phyloP scores from a whole-genome alignment of 2,888 invertebrate genomes.

The Himalopsyche japonica region DNA sequence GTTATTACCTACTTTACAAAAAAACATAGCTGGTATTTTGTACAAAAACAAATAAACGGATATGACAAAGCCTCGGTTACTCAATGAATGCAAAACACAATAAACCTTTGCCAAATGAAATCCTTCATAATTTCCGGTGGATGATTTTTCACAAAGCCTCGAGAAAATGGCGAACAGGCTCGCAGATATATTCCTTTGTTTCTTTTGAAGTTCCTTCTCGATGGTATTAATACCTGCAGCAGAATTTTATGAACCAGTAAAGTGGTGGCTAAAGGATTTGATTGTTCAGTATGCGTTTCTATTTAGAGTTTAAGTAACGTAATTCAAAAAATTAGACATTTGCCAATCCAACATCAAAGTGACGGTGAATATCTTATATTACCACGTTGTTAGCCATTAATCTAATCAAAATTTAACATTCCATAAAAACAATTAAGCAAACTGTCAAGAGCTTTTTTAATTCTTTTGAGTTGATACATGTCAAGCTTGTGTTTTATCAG shows the following conservation, averaged over 20 bases:
- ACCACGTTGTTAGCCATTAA: too few relatives aligned
- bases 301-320: too few relatives aligned
- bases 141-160: background rate
- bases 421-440: too few relatives aligned
- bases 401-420: too few relatives aligned
- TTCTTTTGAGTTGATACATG: too few relatives aligned
- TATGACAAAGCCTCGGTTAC: slow-evolving; percentile 1
- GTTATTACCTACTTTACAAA: background rate
- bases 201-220: background rate
- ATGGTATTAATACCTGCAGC: background rate
- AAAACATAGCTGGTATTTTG: background rate
- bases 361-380: too few relatives aligned
- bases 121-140: slow-evolving; percentile 1
- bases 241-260: background rate
- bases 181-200: background rate
- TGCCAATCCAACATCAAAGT: too few relatives aligned
- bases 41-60: slow-evolving; percentile 1
- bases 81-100: slow-evolving; percentile 1
- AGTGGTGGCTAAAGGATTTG: background rate
- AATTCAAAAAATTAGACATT: too few relatives aligned
- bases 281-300: background rate
- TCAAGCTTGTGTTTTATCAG: too few relatives aligned
- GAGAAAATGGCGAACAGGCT: background rate
- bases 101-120: slow-evolving; percentile 1
- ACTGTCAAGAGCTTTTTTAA: too few relatives aligned